These are phyloP conservation scores for Bicyclus anynana DNA, from an alignment of 1,140 invertebrate species.

Conservation along the genomic window DNA sequence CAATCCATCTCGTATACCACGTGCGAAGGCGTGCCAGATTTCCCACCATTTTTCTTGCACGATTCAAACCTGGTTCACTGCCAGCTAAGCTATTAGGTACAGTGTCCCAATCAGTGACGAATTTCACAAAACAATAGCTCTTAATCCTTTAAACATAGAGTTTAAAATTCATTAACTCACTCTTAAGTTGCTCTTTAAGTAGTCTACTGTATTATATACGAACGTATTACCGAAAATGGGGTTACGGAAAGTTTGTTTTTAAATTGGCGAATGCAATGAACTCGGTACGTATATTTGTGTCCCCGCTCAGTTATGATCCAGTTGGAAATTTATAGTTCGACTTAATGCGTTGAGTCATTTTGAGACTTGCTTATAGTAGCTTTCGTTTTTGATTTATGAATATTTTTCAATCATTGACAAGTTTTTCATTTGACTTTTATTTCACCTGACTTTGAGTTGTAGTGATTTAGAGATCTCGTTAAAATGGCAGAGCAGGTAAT, in stretches of 20 bases:
- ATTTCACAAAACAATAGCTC: conserved; percentile 6
- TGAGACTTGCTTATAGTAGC: background rate
- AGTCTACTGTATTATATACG: conserved; percentile 13
- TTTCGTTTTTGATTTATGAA: too few relatives aligned
- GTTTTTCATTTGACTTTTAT: too few relatives aligned
- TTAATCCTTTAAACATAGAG: conserved; percentile 18
- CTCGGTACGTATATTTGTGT: conserved; percentile 11
- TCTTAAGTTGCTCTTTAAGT: background rate
- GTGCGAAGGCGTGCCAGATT: conserved; percentile 30
- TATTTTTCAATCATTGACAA: too few relatives aligned
- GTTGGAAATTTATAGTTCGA: background rate
- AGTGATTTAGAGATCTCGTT: too few relatives aligned
- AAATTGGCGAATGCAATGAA: conserved; percentile 25
- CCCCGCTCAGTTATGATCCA: background rate
- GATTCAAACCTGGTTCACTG: conserved; percentile 35
- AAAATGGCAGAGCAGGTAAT: too few relatives aligned
- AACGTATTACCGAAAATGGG: conserved; percentile 26
- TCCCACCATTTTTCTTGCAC: conserved; percentile 41
- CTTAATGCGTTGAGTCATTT: background rate
- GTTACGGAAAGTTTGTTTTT: conserved; percentile 24
- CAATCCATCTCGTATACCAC: conserved; percentile 19
- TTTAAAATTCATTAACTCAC: conserved; percentile 10
- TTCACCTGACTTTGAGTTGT: too few relatives aligned
- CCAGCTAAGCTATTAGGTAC: conserved; percentile 30
- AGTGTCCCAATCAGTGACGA: conserved; percentile 1